Evolutionary conservation across 2,888 invertebrate genomes (phyloP), one percentile per base, ranked within the genome.

Genomic region (Epirrita christyi): DNA sequence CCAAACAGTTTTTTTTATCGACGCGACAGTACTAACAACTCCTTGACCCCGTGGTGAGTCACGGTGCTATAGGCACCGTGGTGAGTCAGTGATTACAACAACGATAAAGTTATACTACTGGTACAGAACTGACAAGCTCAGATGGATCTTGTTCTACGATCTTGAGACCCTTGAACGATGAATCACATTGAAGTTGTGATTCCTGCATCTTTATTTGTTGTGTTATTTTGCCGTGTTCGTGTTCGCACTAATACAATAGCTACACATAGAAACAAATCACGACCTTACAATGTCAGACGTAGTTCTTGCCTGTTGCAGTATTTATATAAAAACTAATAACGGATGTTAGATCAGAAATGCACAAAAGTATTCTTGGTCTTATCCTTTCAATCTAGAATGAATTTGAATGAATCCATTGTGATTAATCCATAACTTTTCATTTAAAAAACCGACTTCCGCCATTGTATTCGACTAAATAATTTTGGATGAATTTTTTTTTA

Each of bases 21-120:
- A 64, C 65, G 50, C 55, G 68, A 64, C 58, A 70, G 68, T 67
- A 69, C 73, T 75, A 71, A 66, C 68, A 64, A 68, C 67, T 70
- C 70, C 73, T 77, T 75, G 75, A 76, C 73, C 76, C 74, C 70
- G 67, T 42, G 52, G 56, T 70, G 71, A 76, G 68, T 76, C 78
- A 78, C 61, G 62, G 71, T 61, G 61, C 64, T 60, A 65, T 60
- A 58, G 58, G 51, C 48, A 66, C 56, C 58, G 54, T 67, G 68
- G 74, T 66, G 72, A 73, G 67, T 70, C 64, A 65, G 56, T 67
- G 64, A 70, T 68, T 28, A 21, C 47, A 66, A 54, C 15, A 28
- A 27, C 48, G 61, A 65, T 65, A 62, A 58, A 46, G 9, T 32
- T 28, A 40, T 14, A 40, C 21, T 8, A n/a, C 0, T 11, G 29